Evolutionary conservation across 2,888 invertebrate genomes (phyloP).

Genomic region (Dascillus cervinus): DNA sequence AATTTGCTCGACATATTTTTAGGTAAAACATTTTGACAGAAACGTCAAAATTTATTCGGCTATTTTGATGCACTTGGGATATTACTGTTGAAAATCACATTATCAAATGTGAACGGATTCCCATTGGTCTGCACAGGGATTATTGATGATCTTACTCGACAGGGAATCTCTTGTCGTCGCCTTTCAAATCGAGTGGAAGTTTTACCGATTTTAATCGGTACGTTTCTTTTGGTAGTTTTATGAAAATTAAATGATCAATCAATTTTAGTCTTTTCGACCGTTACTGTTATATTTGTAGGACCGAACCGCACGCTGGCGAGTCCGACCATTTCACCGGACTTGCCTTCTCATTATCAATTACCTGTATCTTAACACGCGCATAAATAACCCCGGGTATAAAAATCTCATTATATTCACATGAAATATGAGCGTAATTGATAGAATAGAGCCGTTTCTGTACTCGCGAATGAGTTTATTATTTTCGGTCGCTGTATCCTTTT

Average conservation of each 20-base stretch:
- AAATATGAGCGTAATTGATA: slow-evolving; percentile 36
- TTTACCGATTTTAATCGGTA: slow-evolving; percentile 13
- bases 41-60: no score
- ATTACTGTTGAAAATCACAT: slow-evolving; percentile 21
- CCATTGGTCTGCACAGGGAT: slow-evolving; percentile 25
- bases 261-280: slow-evolving; percentile 14
- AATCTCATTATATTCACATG: slow-evolving; percentile 35
- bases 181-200: slow-evolving; percentile 14
- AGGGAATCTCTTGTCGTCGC: slow-evolving; percentile 19
- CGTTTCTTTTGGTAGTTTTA: slow-evolving; percentile 14
- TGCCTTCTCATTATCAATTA: slow-evolving; percentile 35
- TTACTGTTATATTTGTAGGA: slow-evolving; percentile 12
- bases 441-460: slow-evolving; percentile 26
- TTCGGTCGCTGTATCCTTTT: no score
- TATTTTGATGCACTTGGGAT: no score
- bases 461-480: slow-evolving; percentile 16
- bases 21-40: no score
- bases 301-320: slow-evolving; percentile 20
- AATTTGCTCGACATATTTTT: no score
- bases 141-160: slow-evolving; percentile 24
- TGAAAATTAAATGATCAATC: slow-evolving; percentile 21
- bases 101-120: slow-evolving; percentile 25
- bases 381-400: slow-evolving; percentile 35
- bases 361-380: slow-evolving; percentile 35
- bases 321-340: slow-evolving; percentile 19